A percentile compares a stretch with the other conserved stretches of the same genome.
phyloP scores from a whole-genome alignment of 2,113 vertebrate genomes.

The Reinhardtius hippoglossoides region DNA sequence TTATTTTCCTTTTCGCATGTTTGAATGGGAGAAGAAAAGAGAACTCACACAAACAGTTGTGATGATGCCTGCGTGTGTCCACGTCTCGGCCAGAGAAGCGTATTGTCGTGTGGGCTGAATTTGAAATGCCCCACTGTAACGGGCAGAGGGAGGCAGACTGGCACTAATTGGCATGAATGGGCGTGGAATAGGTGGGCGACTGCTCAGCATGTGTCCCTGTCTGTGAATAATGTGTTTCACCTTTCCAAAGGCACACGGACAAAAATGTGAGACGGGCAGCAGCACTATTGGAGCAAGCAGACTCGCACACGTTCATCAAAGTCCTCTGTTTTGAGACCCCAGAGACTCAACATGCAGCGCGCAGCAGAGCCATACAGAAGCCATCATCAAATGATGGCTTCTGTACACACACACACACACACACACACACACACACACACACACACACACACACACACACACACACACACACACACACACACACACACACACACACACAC shows the following conservation, averaged over 20 bases:
- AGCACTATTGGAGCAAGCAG: slow-evolving; percentile 20
- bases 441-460: slow-evolving; percentile 4
- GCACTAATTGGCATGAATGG: slow-evolving; percentile 65
- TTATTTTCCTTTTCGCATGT: background rate
- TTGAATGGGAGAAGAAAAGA: background rate
- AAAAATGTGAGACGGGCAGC: slow-evolving; percentile 50
- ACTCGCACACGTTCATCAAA: slow-evolving; percentile 39
- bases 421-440: slow-evolving; percentile 7
- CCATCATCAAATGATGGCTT: slow-evolving; percentile 15
- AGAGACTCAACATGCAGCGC: slow-evolving; percentile 31
- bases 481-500: slow-evolving; percentile 9
- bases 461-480: slow-evolving; percentile 3
- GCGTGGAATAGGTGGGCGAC: slow-evolving; percentile 52
- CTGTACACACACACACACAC: slow-evolving; percentile 2
- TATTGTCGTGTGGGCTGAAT: slow-evolving; percentile 32
- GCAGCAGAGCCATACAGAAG: slow-evolving; percentile 8
- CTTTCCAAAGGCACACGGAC: slow-evolving; percentile 63
- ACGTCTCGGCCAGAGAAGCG: slow-evolving; percentile 17
- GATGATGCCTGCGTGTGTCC: slow-evolving; percentile 7
- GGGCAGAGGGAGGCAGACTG: slow-evolving; percentile 42
- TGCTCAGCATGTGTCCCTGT: slow-evolving; percentile 67
- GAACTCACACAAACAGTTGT: background rate
- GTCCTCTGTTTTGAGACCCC: slow-evolving; percentile 21
- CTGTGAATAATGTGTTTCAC: slow-evolving; percentile 65
- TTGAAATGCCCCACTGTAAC: slow-evolving; percentile 30